A percentile compares a stretch with the other conserved stretches of the same genome.
Conservation (phyloP, 2,113 vertebrate species). For the Echinops telfairi region DNA sequence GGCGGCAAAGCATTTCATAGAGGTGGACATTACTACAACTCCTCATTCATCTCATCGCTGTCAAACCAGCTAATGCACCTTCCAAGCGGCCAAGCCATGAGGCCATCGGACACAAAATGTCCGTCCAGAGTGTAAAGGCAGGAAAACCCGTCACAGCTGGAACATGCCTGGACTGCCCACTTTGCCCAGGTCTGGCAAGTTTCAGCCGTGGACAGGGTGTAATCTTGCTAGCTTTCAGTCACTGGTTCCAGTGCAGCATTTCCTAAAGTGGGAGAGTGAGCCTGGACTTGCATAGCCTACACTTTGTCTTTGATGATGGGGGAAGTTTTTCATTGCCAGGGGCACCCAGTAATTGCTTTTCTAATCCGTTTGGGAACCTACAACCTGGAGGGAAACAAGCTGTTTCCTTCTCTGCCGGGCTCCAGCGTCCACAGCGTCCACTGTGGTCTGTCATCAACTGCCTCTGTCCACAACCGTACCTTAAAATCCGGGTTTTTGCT, state of each 20-base stretch:
- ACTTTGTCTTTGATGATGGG: too few relatives aligned
- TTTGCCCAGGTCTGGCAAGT: neutral
- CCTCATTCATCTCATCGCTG: neutral
- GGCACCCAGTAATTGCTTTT: too few relatives aligned
- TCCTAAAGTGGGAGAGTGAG: neutral
- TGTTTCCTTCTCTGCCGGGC: neutral
- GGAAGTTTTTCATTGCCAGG: too few relatives aligned
- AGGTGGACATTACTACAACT: rapidly evolving
- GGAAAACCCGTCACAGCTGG: neutral
- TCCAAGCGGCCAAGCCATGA: rapidly evolving
- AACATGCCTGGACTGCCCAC: neutral
- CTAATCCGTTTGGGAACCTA: too few relatives aligned
- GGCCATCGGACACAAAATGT: neutral
- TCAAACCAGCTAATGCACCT: neutral
- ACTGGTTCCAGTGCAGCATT: neutral
- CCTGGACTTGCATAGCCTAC: too few relatives aligned
- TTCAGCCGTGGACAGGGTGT: neutral
- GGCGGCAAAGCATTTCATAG: rapidly evolving
- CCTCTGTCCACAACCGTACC: conserved; percentile 83
- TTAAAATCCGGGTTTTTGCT: conserved; percentile 97
- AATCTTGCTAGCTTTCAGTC: neutral
- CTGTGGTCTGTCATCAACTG: neutral
- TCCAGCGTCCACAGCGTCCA: neutral
- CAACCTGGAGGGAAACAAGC: too few relatives aligned
- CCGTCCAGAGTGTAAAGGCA: neutral